Percentiles rank a stretch among this genome's conserved stretches.
These are phyloP conservation scores for Clarias batrachus DNA, from an alignment of 2,113 vertebrate species.

Conservation along the genomic window DNA sequence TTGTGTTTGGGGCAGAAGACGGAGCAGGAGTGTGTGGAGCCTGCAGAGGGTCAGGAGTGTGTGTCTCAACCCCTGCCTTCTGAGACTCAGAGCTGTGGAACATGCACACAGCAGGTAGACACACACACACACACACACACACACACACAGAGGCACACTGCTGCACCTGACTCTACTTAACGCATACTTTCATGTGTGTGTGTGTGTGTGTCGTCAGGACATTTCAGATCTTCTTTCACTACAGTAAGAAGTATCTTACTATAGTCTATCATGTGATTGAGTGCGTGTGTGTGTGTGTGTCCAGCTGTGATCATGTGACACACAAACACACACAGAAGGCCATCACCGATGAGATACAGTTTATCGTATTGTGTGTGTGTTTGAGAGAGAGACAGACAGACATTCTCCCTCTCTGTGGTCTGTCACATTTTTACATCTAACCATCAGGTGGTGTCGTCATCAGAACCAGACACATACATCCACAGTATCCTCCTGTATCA, in stretches of 20 bases:
- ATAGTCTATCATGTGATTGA: neutral
- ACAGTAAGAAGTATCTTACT: neutral
- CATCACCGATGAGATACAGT: neutral
- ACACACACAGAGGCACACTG: constrained; percentile 5
- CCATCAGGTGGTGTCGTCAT: neutral
- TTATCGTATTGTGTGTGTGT: neutral
- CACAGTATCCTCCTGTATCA: neutral
- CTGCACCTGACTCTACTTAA: constrained; percentile 1
- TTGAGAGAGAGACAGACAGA: neutral
- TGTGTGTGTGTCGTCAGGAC: neutral
- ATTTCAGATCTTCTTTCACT: constrained; percentile 3
- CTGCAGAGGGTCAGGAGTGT: constrained; percentile 1
- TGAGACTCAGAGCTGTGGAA: constrained; percentile 18
- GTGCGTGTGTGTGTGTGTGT: neutral
- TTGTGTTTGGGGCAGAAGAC: neutral
- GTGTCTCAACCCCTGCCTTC: neutral
- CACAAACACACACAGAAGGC: neutral
- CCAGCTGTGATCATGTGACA: neutral
- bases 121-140: constrained; percentile 35
- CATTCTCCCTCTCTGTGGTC: no score
- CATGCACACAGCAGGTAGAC: constrained; percentile 33
- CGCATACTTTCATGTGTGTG: neutral
- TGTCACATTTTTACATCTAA: neutral
- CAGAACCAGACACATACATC: neutral
- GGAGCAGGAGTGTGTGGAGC: neutral